Percentiles rank a stretch among this genome's conserved stretches.
These are phyloP conservation scores for Notarius quadriscutis DNA, from an alignment of 2,113 vertebrate genomes.

Conservation along the genomic window DNA sequence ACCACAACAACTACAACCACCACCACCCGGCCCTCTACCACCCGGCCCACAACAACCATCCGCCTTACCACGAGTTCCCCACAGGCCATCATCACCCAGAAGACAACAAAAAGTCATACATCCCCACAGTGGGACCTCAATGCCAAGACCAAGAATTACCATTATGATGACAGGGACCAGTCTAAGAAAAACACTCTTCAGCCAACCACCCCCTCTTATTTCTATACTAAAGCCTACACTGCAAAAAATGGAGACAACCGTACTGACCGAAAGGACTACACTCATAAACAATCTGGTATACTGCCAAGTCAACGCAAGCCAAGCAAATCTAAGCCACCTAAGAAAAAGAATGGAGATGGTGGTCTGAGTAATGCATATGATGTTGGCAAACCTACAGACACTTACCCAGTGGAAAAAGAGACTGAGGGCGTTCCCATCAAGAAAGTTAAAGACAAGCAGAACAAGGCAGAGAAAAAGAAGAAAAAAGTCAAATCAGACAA, in stretches of 20 bases:
- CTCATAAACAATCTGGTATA: constrained; percentile 64
- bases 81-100: constrained; percentile 61
- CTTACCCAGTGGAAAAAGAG: constrained; percentile 73
- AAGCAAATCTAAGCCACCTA: constrained; percentile 74
- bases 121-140: constrained; percentile 63
- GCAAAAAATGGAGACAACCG: constrained; percentile 81
- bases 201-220: constrained; percentile 64
- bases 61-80: constrained; percentile 35
- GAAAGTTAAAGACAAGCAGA: constrained; percentile 80
- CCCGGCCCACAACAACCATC: constrained; percentile 62
- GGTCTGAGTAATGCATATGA: constrained; percentile 84
- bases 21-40: constrained; percentile 61
- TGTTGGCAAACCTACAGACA: constrained; percentile 65
- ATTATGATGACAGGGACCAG: constrained; percentile 74
- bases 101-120: constrained; percentile 62
- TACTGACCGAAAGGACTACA: constrained; percentile 78
- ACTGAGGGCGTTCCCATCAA: constrained; percentile 66
- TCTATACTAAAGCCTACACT: constrained; percentile 62
- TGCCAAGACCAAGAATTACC: constrained; percentile 65
- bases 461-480: constrained; percentile 85
- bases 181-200: constrained; percentile 64
- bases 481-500: constrained; percentile 84
- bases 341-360: constrained; percentile 80
- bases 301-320: constrained; percentile 75
- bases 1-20: constrained; percentile 63